Conservation (phyloP, 35 echinoderm and acorn worm species). For the Hemicentrotus pulcherrimus region DNA sequence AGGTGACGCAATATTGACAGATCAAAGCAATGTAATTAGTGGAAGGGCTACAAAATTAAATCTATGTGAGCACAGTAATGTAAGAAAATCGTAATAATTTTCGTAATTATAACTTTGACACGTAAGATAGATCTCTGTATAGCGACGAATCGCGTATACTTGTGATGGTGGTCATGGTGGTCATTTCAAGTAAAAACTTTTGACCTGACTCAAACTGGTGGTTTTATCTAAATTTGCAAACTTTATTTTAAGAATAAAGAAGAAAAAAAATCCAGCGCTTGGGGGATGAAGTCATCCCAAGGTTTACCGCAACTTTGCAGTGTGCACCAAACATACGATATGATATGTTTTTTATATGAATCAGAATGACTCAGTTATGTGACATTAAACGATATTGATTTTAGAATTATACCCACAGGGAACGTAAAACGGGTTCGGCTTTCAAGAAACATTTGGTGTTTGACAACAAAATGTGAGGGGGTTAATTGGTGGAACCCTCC, state of each 20-base stretch:
- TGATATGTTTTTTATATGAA: neutral
- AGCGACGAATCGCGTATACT: too few relatives aligned
- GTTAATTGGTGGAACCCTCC: neutral
- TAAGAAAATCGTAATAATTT: too few relatives aligned
- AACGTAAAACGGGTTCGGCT: neutral
- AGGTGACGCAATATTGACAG: too few relatives aligned
- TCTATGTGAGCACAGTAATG: too few relatives aligned
- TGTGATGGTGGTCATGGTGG: too few relatives aligned
- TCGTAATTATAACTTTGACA: too few relatives aligned
- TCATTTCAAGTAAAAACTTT: too few relatives aligned
- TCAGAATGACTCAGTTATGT: neutral
- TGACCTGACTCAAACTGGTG: neutral
- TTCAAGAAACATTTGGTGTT: neutral
- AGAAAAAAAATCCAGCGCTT: neutral
- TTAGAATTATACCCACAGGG: neutral
- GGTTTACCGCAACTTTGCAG: neutral
- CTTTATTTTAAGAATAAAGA: neutral
- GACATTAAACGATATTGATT: conserved; percentile 6
- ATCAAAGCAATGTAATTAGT: too few relatives aligned
- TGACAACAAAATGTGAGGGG: neutral
- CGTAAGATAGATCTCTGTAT: too few relatives aligned
- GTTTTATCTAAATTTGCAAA: neutral
- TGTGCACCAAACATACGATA: neutral
- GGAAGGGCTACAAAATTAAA: too few relatives aligned
- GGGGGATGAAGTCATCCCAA: neutral